Percentiles rank a stretch among this genome's conserved stretches.
phyloP scores from a whole-genome alignment of 2,888 invertebrate species.

The Nemurella pictetii region DNA sequence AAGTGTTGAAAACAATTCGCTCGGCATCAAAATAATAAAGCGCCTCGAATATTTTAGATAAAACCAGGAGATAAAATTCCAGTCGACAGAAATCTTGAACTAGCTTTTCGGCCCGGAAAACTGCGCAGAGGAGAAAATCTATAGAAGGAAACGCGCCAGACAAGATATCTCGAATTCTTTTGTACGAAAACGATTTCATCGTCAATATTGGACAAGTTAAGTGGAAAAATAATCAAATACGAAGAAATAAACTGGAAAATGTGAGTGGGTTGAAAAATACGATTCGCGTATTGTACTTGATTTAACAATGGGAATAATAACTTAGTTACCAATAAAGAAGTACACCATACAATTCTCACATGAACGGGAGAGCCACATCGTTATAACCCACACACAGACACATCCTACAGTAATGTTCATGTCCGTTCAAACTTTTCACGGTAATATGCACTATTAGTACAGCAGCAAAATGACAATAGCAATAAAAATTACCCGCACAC shows the following conservation, averaged over 20 bases:
- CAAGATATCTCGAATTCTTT: neutral
- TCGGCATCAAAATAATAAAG: neutral
- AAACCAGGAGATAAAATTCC: neutral
- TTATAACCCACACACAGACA: too few relatives aligned
- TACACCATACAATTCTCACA: neutral
- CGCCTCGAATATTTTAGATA: neutral
- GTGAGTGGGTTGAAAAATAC: neutral
- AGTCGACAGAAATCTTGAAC: neutral
- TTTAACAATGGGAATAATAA: neutral
- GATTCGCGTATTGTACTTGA: neutral
- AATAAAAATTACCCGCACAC: neutral
- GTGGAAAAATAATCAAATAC: neutral
- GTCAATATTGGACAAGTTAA: neutral
- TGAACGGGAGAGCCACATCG: too few relatives aligned
- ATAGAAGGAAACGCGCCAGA: neutral
- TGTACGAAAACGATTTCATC: neutral
- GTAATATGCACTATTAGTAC: neutral
- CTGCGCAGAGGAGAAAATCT: neutral
- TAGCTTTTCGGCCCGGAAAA: neutral
- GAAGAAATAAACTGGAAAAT: neutral
- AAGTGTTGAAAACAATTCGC: neutral
- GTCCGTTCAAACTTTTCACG: neutral
- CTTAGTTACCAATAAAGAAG: neutral
- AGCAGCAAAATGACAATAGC: neutral
- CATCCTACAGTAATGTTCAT: too few relatives aligned